Conservation (phyloP, 23 tunicate species). For the Ciona savignyi region DNA sequence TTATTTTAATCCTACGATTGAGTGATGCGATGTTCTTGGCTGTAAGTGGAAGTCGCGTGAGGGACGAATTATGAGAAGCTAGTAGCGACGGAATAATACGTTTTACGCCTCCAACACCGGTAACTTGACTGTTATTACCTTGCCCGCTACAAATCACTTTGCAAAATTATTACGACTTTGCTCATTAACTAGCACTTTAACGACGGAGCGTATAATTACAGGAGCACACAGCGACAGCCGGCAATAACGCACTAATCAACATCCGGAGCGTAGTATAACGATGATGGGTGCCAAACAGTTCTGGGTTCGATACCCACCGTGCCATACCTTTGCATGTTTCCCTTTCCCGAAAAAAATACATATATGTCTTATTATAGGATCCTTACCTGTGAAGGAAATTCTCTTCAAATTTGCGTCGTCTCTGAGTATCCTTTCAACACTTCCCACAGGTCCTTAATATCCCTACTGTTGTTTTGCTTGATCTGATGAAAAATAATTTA, state of each 20-base stretch:
- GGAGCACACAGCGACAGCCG: background rate
- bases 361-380: too few relatives aligned
- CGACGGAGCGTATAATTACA: background rate
- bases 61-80: background rate
- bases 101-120: background rate
- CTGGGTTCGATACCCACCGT: too few relatives aligned
- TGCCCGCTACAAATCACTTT: background rate
- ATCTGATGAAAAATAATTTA: too few relatives aligned
- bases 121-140: background rate
- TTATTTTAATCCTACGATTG: constrained; percentile 6
- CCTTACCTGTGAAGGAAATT: too few relatives aligned
- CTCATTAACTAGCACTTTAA: background rate
- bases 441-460: too few relatives aligned
- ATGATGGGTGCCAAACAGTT: too few relatives aligned
- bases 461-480: too few relatives aligned
- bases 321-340: too few relatives aligned
- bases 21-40: background rate
- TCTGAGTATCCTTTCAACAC: too few relatives aligned
- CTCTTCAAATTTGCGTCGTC: too few relatives aligned
- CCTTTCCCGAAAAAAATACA: too few relatives aligned
- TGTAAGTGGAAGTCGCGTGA: background rate
- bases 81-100: background rate
- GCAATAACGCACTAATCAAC: background rate
- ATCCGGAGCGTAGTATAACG: too few relatives aligned
- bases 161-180: background rate